Evolutionary conservation across 2,888 invertebrate genomes (phyloP).

Genomic region (Lepidochrysops patricia): DNA sequence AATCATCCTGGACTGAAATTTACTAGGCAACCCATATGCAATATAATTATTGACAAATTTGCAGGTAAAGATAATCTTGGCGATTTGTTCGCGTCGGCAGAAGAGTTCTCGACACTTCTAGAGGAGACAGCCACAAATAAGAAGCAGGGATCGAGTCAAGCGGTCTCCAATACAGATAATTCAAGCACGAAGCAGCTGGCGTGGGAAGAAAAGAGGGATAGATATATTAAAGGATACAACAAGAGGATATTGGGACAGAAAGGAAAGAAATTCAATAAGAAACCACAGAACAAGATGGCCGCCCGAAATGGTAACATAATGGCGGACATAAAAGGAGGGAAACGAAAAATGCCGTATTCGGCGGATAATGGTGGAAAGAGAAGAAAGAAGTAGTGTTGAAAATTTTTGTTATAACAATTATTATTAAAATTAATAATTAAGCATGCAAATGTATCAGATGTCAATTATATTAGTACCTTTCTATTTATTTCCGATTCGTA

Average conservation of each 20-base stretch:
- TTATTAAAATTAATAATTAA: background rate
- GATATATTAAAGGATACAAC: constrained; percentile 76
- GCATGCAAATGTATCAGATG: background rate
- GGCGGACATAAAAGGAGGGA: constrained; percentile 42
- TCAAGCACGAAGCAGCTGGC: constrained; percentile 84
- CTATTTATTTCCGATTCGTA: too few relatives aligned
- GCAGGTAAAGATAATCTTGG: constrained; percentile 69
- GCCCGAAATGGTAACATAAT: constrained; percentile 28
- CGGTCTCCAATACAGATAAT: constrained; percentile 83
- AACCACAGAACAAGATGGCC: constrained; percentile 24
- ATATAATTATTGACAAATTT: too few relatives aligned
- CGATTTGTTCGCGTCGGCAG: constrained; percentile 87
- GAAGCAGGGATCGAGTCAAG: constrained; percentile 77
- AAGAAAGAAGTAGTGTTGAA: constrained; percentile 13
- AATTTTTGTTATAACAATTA: background rate
- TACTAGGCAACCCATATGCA: too few relatives aligned
- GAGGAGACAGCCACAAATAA: constrained; percentile 86
- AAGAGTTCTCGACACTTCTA: constrained; percentile 90
- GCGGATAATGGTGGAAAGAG: constrained; percentile 18
- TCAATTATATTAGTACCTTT: background rate
- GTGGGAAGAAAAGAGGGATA: constrained; percentile 85
- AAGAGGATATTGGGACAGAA: constrained; percentile 55
- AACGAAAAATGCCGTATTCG: constrained; percentile 37
- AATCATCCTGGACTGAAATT: too few relatives aligned
- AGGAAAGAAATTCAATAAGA: constrained; percentile 30